phyloP scores from a whole-genome alignment of 2,888 invertebrate species.

The Dorcus hopei region DNA sequence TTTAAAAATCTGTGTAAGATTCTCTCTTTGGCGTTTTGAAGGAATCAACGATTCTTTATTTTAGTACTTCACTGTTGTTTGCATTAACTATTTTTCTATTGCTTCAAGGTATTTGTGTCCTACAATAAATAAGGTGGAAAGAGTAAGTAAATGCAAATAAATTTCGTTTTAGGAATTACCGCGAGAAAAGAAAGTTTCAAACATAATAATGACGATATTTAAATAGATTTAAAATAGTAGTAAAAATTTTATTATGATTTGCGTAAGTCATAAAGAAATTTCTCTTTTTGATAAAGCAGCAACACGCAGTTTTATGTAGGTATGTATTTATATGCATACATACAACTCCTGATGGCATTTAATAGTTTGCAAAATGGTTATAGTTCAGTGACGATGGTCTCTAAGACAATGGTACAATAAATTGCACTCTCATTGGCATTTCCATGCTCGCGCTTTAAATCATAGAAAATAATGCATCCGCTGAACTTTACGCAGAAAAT shows the following conservation, averaged over 20 bases:
- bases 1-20: too few species aligned
- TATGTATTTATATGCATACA: background rate
- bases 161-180: background rate
- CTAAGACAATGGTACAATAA: conserved; percentile 31
- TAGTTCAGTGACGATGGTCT: conserved; percentile 31
- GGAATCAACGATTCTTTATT: too few species aligned
- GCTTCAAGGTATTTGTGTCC: too few species aligned
- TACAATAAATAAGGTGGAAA: background rate
- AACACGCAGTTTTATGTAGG: background rate
- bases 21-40: too few species aligned
- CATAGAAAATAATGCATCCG: conserved; percentile 7
- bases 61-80: too few species aligned
- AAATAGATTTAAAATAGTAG: too few species aligned
- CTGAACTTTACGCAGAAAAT: conserved; percentile 17
- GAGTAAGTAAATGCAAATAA: background rate
- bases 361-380: conserved; percentile 27
- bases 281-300: conserved; percentile 18
- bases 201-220: too few species aligned
- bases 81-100: too few species aligned
- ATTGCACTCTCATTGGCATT: conserved; percentile 19
- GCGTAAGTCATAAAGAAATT: conserved; percentile 17
- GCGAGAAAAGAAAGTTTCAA: too few species aligned
- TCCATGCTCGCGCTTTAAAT: conserved; percentile 10
- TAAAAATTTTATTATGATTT: conserved; percentile 5
- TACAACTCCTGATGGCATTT: conserved; percentile 27